A percentile compares a stretch with the other conserved stretches of the same genome.
Conservation (phyloP, 2,797 vertebrate species). For the Chromobotia macracanthus region DNA sequence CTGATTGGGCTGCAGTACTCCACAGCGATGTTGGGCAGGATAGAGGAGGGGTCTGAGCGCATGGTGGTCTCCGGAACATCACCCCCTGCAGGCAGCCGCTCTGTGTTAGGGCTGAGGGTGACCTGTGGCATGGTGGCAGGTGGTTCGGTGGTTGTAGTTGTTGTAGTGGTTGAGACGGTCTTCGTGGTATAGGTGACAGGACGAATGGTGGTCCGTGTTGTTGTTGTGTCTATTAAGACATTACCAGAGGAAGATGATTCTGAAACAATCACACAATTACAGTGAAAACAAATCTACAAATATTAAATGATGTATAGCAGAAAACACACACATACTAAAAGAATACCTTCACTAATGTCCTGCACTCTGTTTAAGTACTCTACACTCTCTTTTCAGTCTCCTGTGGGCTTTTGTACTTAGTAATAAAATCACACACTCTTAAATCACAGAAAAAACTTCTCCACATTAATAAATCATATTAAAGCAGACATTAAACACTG, state of each 20-base stretch:
- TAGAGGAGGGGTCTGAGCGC: constrained; percentile 78
- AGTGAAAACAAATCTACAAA: background rate
- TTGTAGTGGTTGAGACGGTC: constrained; percentile 60
- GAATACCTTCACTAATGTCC: too few species aligned
- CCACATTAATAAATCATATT: too few species aligned
- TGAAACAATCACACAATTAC: constrained; percentile 56
- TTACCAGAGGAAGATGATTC: constrained; percentile 85
- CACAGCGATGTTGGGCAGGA: constrained; percentile 79
- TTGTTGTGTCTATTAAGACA: constrained; percentile 80
- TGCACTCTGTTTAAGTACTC: too few species aligned
- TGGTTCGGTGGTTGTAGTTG: constrained; percentile 60
- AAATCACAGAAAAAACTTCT: too few species aligned
- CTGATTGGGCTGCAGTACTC: constrained; percentile 88
- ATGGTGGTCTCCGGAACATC: constrained; percentile 71
- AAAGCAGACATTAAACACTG: too few species aligned
- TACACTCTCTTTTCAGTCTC: too few species aligned
- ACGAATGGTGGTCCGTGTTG: constrained; percentile 69
- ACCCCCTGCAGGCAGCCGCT: constrained; percentile 55
- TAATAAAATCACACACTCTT: too few species aligned
- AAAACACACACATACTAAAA: background rate
- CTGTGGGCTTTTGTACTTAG: too few species aligned
- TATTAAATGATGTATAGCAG: background rate
- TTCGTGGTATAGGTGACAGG: constrained; percentile 60
- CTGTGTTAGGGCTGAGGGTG: constrained; percentile 74
- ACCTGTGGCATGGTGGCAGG: constrained; percentile 76